Conservation (phyloP, 2,888 invertebrate genomes). For the Cordylochernes scorpioides region DNA sequence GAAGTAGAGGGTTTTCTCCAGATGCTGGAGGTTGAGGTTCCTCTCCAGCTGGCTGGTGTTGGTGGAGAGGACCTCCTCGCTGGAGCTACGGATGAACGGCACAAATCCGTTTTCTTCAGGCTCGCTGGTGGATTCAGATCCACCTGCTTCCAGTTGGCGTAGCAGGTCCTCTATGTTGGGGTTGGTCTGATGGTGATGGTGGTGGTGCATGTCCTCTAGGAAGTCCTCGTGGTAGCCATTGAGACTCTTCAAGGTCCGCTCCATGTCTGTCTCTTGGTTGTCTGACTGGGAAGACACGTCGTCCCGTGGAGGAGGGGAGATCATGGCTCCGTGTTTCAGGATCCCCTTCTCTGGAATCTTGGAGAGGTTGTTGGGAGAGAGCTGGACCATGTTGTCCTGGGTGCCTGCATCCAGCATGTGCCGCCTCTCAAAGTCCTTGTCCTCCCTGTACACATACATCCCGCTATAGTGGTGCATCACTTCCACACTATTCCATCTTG, state of each 20-base stretch:
- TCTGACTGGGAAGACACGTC: conserved; percentile 33
- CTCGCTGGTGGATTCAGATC: too few species aligned
- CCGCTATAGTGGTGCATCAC: too few species aligned
- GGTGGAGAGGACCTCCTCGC: conserved; percentile 16
- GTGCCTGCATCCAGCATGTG: too few species aligned
- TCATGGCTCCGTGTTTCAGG: conserved; percentile 34
- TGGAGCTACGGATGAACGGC: conserved; percentile 15
- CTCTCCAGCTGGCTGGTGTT: conserved; percentile 10
- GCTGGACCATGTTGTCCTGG: too few species aligned
- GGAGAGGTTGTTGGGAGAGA: conserved; percentile 41
- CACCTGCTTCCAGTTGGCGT: conserved; percentile 23
- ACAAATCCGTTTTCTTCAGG: conserved; percentile 13
- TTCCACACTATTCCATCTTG: too few species aligned
- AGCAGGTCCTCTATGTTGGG: conserved; percentile 69
- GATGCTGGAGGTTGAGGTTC: conserved; percentile 13
- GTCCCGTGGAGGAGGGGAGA: too few species aligned
- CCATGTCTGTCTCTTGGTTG: conserved; percentile 28
- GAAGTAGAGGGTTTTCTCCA: conserved; percentile 11
- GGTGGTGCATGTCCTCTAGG: conserved; percentile 50
- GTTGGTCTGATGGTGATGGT: too few species aligned
- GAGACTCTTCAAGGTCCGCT: conserved; percentile 53
- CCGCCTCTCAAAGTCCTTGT: too few species aligned
- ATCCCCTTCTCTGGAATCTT: conserved; percentile 69
- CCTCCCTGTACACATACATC: too few species aligned
- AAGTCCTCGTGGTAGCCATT: conserved; percentile 81